phyloP scores from a whole-genome alignment of 2,113 vertebrate genomes.

The Pristiophorus japonicus region DNA sequence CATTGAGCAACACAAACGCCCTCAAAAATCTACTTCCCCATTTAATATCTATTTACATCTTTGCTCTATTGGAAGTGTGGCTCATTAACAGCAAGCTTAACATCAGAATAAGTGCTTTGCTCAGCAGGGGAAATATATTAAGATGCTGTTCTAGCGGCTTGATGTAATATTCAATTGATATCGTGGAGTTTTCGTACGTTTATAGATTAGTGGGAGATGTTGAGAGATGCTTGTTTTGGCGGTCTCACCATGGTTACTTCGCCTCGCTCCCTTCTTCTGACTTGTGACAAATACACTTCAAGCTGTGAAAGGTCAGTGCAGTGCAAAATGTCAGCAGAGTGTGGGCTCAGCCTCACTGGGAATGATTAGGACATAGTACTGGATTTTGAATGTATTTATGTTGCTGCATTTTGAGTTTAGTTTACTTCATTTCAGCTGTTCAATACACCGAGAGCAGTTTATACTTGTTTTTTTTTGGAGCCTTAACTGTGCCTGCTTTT shows the following conservation, averaged over 20 bases:
- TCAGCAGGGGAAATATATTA: neutral
- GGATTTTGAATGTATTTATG: neutral
- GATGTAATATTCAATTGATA: neutral
- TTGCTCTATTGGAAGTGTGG: neutral
- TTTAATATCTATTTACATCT: slow-evolving; percentile 5
- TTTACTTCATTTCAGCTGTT: neutral
- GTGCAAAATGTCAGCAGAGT: neutral
- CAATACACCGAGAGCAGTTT: neutral
- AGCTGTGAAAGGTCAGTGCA: neutral
- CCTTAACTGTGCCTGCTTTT: neutral
- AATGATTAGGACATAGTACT: neutral
- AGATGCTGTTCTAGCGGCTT: neutral
- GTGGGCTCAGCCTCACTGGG: neutral
- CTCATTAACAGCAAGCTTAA: slow-evolving; percentile 1
- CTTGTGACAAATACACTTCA: neutral
- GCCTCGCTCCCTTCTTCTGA: neutral
- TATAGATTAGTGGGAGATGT: neutral
- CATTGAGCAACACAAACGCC: neutral
- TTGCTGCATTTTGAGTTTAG: neutral
- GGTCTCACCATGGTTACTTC: neutral
- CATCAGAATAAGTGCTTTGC: neutral
- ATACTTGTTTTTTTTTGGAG: neutral
- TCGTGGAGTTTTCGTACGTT: neutral
- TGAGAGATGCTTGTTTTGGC: neutral
- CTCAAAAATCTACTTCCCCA: neutral